These are phyloP conservation scores for Lordiphosa collinella DNA, from an alignment of 1,140 invertebrate species.

Conservation along the genomic window DNA sequence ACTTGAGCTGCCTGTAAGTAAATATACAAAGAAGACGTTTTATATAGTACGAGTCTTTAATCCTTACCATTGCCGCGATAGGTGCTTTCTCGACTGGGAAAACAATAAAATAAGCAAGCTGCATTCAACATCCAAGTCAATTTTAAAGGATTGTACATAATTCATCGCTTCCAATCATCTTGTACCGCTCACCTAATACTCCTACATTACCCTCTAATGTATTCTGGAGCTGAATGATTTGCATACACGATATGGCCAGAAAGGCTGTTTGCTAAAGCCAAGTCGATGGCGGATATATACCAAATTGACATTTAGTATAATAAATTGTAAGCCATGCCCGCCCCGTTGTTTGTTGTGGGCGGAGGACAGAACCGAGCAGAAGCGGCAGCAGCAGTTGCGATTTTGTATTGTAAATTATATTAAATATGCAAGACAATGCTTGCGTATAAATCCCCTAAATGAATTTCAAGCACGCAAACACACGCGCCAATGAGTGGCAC, in stretches of 20 bases:
- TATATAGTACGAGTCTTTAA: no score
- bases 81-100: no score
- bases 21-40: no score
- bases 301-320: conserved; percentile 74
- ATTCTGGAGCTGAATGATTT: conserved; percentile 30
- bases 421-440: conserved; percentile 74
- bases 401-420: conserved; percentile 66
- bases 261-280: conserved; percentile 41
- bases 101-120: no score
- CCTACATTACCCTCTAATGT: not conserved
- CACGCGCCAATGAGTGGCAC: conserved; percentile 57
- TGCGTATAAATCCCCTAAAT: conserved; percentile 73
- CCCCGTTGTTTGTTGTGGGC: conserved; percentile 16
- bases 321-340: conserved; percentile 53
- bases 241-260: conserved; percentile 17
- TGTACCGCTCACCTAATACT: not conserved
- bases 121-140: not conserved
- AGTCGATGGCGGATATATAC: conserved; percentile 58
- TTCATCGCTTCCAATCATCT: no score
- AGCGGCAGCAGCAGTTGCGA: conserved; percentile 22
- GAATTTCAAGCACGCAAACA: conserved; percentile 75
- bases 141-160: no score
- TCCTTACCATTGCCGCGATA: no score
- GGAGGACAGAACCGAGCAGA: conserved; percentile 4
- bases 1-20: no score